These are phyloP conservation scores for Phaonia tiefii DNA, from an alignment of 2,888 invertebrate species.

Conservation along the genomic window DNA sequence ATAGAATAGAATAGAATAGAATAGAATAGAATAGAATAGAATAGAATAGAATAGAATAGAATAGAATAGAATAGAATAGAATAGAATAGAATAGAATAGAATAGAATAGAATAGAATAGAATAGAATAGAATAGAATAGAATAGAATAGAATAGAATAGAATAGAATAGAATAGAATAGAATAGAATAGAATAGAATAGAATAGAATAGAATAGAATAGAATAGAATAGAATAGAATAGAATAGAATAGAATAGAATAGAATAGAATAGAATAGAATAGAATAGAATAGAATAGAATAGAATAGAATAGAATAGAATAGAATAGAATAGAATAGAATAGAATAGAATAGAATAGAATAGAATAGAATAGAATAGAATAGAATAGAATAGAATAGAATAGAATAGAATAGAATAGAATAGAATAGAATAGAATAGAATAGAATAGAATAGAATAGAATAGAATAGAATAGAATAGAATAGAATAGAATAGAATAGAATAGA, in stretches of 20 bases:
- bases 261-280: conserved; percentile 47
- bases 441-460: conserved; percentile 47
- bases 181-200: conserved; percentile 47
- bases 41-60: conserved; percentile 46
- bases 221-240: conserved; percentile 48
- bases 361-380: conserved; percentile 46
- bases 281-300: conserved; percentile 45
- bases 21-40: conserved; percentile 47
- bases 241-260: conserved; percentile 47
- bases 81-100: conserved; percentile 46
- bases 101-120: conserved; percentile 46
- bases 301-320: conserved; percentile 45
- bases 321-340: conserved; percentile 47
- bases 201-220: conserved; percentile 48
- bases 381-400: conserved; percentile 47
- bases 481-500: conserved; percentile 46
- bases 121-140: conserved; percentile 48
- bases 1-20: conserved; percentile 47
- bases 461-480: conserved; percentile 47
- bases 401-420: conserved; percentile 48
- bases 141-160: conserved; percentile 44
- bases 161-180: conserved; percentile 46
- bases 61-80: conserved; percentile 46
- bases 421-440: conserved; percentile 48
- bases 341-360: conserved; percentile 48